These are phyloP conservation scores for Archocentrus centrarchus DNA, from an alignment of 2,113 vertebrate species.

Conservation along the genomic window DNA sequence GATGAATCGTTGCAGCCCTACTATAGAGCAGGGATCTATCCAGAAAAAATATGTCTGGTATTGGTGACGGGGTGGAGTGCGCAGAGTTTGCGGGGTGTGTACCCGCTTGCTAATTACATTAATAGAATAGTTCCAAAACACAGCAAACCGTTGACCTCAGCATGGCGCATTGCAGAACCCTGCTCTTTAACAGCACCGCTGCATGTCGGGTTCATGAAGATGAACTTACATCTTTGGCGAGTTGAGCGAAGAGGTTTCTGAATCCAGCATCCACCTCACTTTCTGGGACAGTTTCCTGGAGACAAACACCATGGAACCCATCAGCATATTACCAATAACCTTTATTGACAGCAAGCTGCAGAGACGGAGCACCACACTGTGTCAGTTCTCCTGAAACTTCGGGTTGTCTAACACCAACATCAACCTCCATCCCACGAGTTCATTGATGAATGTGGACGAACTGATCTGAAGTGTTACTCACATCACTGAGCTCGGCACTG, in stretches of 20 bases:
- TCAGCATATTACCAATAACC: not conserved
- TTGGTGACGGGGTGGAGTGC: no score
- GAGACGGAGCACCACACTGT: no score
- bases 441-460: not conserved
- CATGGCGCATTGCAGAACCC: no score
- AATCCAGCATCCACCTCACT: conserved; percentile 78
- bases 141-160: no score
- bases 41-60: no score
- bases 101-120: no score
- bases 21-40: no score
- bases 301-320: not conserved
- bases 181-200: not conserved
- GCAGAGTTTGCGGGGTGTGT: no score
- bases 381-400: not conserved
- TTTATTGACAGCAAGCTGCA: no score
- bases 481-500: conserved; percentile 69
- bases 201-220: not conserved
- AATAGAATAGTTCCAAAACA: no score
- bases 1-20: no score
- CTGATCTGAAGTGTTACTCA: conserved; percentile 54
- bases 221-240: conserved; percentile 82
- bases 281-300: conserved; percentile 81
- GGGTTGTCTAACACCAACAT: not conserved
- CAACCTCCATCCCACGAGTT: not conserved
- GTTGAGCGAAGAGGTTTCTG: conserved; percentile 82